Evolutionary conservation across 2,113 vertebrate genomes (phyloP).

Genomic region (Cairina moschata): DNA sequence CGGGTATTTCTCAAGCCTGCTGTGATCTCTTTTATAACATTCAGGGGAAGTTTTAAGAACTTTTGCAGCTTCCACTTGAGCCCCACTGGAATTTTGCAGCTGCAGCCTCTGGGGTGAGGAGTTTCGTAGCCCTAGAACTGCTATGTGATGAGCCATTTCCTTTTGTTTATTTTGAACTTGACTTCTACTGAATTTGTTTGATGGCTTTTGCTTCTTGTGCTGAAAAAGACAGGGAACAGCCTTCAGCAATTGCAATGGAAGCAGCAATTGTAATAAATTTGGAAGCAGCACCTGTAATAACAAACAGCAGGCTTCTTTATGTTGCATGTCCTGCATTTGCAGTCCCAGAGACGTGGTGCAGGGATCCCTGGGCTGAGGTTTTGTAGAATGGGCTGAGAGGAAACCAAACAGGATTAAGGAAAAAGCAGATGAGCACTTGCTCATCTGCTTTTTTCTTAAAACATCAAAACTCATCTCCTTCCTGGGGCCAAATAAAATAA

Average conservation of each 20-base stretch:
- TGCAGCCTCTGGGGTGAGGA: neutral
- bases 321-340: neutral
- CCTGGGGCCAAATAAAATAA: neutral
- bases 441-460: too few species aligned
- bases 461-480: neutral
- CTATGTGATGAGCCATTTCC: neutral
- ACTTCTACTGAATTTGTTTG: neutral
- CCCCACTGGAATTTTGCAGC: neutral
- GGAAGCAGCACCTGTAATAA: neutral
- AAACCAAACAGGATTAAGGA: neutral
- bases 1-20: neutral
- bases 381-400: neutral
- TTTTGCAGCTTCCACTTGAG: neutral
- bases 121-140: neutral
- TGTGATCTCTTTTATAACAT: neutral
- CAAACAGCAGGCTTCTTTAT: neutral
- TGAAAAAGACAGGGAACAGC: neutral
- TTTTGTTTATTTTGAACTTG: neutral
- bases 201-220: neutral
- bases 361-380: neutral
- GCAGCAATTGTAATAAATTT: neutral
- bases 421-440: neutral
- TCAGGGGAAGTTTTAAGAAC: neutral
- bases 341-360: neutral
- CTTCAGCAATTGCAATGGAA: neutral